phyloP scores from a whole-genome alignment of 2,888 invertebrate species.

The Phasia obesa region DNA sequence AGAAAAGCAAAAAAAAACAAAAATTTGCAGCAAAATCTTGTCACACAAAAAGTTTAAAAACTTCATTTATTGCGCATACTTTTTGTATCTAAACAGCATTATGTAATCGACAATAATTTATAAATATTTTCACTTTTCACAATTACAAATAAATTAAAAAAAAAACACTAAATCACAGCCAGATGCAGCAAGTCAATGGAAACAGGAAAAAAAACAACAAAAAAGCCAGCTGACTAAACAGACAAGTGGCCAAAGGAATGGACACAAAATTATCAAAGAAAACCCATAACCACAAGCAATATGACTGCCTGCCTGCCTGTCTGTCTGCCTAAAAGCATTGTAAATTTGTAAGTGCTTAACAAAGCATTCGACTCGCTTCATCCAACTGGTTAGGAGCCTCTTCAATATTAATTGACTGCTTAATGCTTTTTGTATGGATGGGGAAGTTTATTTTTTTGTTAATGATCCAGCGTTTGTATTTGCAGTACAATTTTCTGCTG shows the following conservation, averaged over 20 bases:
- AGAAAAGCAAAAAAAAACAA: neutral
- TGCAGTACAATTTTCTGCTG: neutral
- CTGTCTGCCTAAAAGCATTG: slow-evolving; percentile 10
- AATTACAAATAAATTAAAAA: slow-evolving; percentile 33
- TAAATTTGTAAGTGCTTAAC: slow-evolving; percentile 42
- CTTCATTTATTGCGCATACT: slow-evolving; percentile 49
- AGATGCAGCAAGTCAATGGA: slow-evolving; percentile 40
- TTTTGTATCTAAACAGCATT: slow-evolving; percentile 54
- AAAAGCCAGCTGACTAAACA: neutral
- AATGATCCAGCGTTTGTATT: neutral
- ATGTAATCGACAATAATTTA: slow-evolving; percentile 59
- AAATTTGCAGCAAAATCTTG: slow-evolving; percentile 12
- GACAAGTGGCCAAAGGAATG: slow-evolving; percentile 21
- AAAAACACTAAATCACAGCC: slow-evolving; percentile 42
- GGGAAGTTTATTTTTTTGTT: slow-evolving; percentile 14
- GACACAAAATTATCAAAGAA: neutral
- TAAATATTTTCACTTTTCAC: slow-evolving; percentile 59
- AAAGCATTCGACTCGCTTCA: slow-evolving; percentile 32
- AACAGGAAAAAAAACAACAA: too few relatives aligned
- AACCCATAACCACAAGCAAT: slow-evolving; percentile 4
- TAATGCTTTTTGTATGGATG: slow-evolving; percentile 28
- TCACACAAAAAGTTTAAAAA: slow-evolving; percentile 42
- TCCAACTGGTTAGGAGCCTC: slow-evolving; percentile 63
- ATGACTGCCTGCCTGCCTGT: neutral
- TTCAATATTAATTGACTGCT: slow-evolving; percentile 68